Evolutionary conservation across 2,113 vertebrate species (phyloP), one percentile per base, ranked within the genome.

Genomic region (Ammospiza caudacuta): DNA sequence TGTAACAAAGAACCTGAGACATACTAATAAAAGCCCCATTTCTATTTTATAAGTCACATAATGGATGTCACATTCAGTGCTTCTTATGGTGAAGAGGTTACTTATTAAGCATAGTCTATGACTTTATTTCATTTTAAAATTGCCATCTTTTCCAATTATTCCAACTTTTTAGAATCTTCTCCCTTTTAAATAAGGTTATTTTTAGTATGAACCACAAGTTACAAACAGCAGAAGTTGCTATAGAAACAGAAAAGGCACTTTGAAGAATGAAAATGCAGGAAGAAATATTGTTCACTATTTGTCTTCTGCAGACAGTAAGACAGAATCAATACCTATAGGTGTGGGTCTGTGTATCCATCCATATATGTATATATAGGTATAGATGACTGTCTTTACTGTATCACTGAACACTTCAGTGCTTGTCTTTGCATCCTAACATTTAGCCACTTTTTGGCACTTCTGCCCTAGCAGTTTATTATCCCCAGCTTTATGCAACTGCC

Each of bases 191-290:
- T 86, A 88, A 96, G 83, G 77, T 74, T 95, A 97, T 94, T 97
- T 97, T 97, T 97, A 97, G 95, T 70, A 68, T 87, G 83, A 91
- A 75, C 93, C 95, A 90, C 89, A 95, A 97, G 92, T 97, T 96
- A 96, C 96, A 97, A 97, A 97, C 94, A 97, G 97, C 94, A 92
- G 95, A 96, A 97, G 97, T 98, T 98, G 97, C 97, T 97, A 97
- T 98, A 97, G 97, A 97, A 98, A 98, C 97, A 92, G 92, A 96
- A 95, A 89, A 81, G 75, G 84, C 39, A 93, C 86, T 97, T 97
- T 82, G 86, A 90, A 93, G 91, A 96, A 94, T 92, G 91, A 89
- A 94, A 93, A 51, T 77, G 35, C 27, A 90, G 72, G 67, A 82
- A 93, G 57, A 98, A 97, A 94, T 95, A 70, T 62, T 89, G 80